phyloP scores from a whole-genome alignment of 2,888 invertebrate species.

The Agonopterix subpropinquella region DNA sequence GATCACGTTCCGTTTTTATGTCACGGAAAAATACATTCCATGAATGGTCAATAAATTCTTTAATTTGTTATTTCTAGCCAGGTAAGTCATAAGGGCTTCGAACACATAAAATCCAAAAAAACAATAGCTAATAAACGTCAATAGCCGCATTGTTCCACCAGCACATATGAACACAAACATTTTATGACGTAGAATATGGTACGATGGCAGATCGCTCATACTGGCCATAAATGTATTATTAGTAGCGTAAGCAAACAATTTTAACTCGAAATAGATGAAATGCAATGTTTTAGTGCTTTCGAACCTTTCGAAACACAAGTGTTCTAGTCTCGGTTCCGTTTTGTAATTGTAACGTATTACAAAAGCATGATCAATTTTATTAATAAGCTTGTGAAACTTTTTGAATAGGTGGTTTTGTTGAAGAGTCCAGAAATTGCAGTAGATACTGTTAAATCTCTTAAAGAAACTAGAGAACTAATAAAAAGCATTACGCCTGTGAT shows the following conservation, averaged over 20 bases:
- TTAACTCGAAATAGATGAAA: constrained; percentile 42
- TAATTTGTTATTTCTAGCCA: too few species aligned
- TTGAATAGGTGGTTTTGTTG: constrained; percentile 4
- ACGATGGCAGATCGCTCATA: constrained; percentile 18
- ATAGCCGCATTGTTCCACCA: constrained; percentile 53
- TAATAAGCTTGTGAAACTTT: constrained; percentile 35
- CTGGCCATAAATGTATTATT: constrained; percentile 41
- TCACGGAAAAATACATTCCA: too few species aligned
- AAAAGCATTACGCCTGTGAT: constrained; percentile 51
- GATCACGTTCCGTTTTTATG: too few species aligned
- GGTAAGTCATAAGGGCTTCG: too few species aligned
- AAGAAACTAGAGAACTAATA: constrained; percentile 17
- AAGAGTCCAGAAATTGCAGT: constrained; percentile 1
- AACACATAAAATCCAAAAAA: constrained; percentile 10
- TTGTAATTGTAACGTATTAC: not conserved
- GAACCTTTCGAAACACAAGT: constrained; percentile 8
- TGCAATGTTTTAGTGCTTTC: constrained; percentile 38
- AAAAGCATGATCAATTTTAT: constrained; percentile 29
- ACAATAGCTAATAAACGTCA: constrained; percentile 38
- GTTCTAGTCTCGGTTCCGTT: constrained; percentile 1
- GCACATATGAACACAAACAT: constrained; percentile 20
- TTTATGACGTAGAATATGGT: constrained; percentile 14
- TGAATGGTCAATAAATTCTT: too few species aligned
- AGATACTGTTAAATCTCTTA: constrained; percentile 12
- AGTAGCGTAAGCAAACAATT: constrained; percentile 53